Evolutionary conservation across 2,888 invertebrate species (phyloP), one percentile per base, ranked within the genome.

Genomic region (Apamea crenata): DNA sequence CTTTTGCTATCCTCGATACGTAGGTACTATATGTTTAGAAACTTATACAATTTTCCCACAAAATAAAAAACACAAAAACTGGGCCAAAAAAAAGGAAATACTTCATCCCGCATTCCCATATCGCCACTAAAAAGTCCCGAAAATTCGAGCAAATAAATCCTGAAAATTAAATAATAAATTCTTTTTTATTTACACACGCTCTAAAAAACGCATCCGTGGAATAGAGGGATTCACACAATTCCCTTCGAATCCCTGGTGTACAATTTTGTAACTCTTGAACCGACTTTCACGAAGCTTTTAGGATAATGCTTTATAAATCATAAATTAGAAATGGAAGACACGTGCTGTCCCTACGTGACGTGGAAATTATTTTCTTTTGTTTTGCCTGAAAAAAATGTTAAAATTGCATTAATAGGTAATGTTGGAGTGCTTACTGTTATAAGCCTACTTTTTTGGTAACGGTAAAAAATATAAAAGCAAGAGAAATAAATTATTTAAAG

Each of bases 261-360:
- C 91, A 91, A 92, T 94, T 92, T 92, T 89, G 87, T 91, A 90
- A 90, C 87, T 91, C 91, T 89, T 88, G 90, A 90, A 90, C 87
- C 89, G 86, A 91, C 89, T 92, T 90, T 92, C 91, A 87, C 88
- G 80, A 91, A 92, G 94, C 95, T 95, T 93, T 95, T 93, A 94
- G 93, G 92, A 92, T 93, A 94, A 94, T 94, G 94, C 92, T 92
- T 93, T 93, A 94, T 94, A 94, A 94, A 95, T 95, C 93, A 94
- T 94, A 94, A 94, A 95, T 93, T 93, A 92, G 93, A 90, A 93
- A 93, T 93, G 93, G 90, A 91, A 93, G 92, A 92, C 93, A 94
- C 91, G 93, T 91, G 92, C 91, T 90, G 88, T 84, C 90, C 89
- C 87, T 89, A 91, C 92, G 93, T 93, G 93, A 92, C 91, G 90